A percentile compares a stretch with the other conserved stretches of the same genome.
Evolutionary conservation across 2,888 invertebrate genomes (phyloP).

Genomic region (Nebria brevicollis): DNA sequence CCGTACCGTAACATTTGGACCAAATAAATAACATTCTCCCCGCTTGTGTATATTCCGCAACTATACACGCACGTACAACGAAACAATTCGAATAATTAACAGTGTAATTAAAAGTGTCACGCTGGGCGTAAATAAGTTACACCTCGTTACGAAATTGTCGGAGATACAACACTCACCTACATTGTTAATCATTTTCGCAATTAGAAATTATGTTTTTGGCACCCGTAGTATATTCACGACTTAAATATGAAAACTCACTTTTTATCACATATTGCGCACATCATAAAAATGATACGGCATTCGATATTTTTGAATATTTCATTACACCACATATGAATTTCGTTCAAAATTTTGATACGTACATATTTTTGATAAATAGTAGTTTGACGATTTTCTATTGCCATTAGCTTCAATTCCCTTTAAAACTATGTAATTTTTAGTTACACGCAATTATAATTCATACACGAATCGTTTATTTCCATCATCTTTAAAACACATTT

Average conservation of each 20-base stretch:
- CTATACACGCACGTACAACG: neutral
- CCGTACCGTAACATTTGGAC: too few species aligned
- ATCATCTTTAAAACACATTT: neutral
- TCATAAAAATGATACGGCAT: too few species aligned
- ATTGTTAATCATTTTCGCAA: neutral
- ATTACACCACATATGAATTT: too few species aligned
- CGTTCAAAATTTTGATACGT: too few species aligned
- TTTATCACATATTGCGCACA: too few species aligned
- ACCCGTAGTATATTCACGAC: neutral
- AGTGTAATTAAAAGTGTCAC: conserved; percentile 13
- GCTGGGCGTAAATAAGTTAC: neutral
- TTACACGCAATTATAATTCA: neutral
- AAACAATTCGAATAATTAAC: conserved; percentile 20
- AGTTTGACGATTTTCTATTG: too few species aligned
- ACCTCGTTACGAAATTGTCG: neutral
- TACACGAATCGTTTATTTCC: neutral
- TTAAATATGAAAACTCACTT: too few species aligned
- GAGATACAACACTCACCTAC: conserved; percentile 3
- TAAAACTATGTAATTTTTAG: too few species aligned
- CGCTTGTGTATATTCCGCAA: neutral
- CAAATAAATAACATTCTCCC: too few species aligned
- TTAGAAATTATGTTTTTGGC: conserved; percentile 7
- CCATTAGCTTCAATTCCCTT: too few species aligned
- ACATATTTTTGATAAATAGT: too few species aligned
- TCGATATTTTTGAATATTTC: too few species aligned